Evolutionary conservation across 1,140 invertebrate genomes (phyloP), one percentile per base, ranked within the genome.

Genomic region (Portunus trituberculatus): DNA sequence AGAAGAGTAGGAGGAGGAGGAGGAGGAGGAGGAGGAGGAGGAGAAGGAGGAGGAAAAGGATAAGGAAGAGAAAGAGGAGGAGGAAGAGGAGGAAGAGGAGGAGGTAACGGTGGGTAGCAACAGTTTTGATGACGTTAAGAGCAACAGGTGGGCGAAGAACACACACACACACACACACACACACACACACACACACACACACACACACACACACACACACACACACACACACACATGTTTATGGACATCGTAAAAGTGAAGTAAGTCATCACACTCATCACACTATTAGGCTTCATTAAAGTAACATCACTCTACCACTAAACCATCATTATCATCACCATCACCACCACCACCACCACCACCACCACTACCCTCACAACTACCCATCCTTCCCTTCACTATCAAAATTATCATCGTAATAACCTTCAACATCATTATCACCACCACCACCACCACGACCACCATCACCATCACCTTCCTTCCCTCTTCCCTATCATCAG

Each of bases 151-250:
- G 67, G 25, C 20, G 25, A 1, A 76, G 20, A 25, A 76, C 59
- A 76, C 59, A 76, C 59, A 76, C 59, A 76, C 59, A 76, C 67
- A 76, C 67, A 76, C 67, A 76, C 67, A 76, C 67, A 76, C 67
- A 76, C 67, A 76, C 67, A 76, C 67, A 76, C 67, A 76, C 67
- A 76, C 67, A 76, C 67, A 59, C 52, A 59, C 52, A 59, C 52
- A 59, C 52, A 59, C 52, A 59, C 52, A 59, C 52, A 59, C 52
- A 59, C 52, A 59, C 52, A 59, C 52, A 59, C 52, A 59, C 52
- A 59, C 52, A 59, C 52, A 59, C 52, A 59, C 52, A 59, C 52
- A 59, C 52, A 59, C 2, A 59, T 59, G 8, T 59, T 12, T 20
- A 59, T 20, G 12, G 52, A 14, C 52, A 59, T 10, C 10, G 52